These are phyloP conservation scores for Macrotus californicus DNA, from an alignment of 2,113 vertebrate genomes.

Conservation along the genomic window DNA sequence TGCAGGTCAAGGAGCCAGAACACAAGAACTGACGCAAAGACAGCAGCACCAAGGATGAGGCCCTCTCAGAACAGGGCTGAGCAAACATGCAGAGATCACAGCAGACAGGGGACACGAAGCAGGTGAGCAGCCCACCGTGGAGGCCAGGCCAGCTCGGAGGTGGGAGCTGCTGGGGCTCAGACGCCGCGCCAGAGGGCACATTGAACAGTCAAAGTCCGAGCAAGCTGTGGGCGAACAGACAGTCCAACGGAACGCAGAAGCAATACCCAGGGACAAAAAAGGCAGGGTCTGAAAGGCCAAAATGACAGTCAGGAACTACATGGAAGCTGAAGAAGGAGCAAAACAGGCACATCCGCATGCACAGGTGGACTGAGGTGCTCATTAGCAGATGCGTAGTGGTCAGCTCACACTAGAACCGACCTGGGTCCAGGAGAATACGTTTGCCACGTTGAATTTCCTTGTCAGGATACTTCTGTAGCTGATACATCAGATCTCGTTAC, in stretches of 20 bases:
- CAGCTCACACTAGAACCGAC: background rate
- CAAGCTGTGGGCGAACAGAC: background rate
- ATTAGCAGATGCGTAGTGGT: background rate
- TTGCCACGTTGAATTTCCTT: background rate
- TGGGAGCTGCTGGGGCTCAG: background rate
- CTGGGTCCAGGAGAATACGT: background rate
- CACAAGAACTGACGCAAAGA: background rate
- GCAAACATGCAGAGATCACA: background rate
- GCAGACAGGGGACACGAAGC: background rate
- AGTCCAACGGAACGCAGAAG: background rate
- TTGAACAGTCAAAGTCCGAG: slow-evolving; percentile 9
- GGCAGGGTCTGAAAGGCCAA: background rate
- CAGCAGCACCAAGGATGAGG: background rate
- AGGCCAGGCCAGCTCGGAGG: background rate
- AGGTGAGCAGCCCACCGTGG: background rate
- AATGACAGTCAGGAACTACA: background rate
- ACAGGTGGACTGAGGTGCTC: background rate
- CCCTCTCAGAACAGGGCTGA: background rate
- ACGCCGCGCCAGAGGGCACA: background rate
- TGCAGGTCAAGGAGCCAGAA: background rate
- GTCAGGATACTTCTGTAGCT: background rate
- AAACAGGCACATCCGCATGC: background rate
- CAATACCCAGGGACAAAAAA: background rate
- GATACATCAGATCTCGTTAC: background rate
- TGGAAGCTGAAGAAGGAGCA: background rate